Evolutionary conservation across 2,888 invertebrate genomes (phyloP), one percentile per base, ranked within the genome.

Genomic region (Homarus gammarus): DNA sequence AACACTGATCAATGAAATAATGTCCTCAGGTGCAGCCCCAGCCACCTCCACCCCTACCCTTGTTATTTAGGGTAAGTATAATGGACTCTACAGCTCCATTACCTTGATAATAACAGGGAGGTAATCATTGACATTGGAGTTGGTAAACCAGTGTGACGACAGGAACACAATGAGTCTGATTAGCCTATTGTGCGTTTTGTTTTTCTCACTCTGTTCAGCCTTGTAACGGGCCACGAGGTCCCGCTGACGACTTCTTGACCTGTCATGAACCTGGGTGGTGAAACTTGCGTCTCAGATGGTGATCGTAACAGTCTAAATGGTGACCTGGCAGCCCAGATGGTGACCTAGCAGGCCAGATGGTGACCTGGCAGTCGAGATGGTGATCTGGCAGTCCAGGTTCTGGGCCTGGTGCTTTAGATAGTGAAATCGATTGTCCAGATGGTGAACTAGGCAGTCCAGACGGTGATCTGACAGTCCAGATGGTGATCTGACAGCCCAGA

Each of bases 1-100:
- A 27, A 31, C 73, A 73, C 8, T 40, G n/a, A 73, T 73, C 22
- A 40, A 73, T 73, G 73, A n/a, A 38, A 73, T 73, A 27, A 38
- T 73, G 73, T 73, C 40, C 33, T 40, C 73, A 73, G 73, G 73
- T 40, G 73, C 40, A 64, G 64, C 64, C 22, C 10, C 18, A 56
- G 56, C 6, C 22, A 56, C n/a, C 64, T 64, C n/a, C 64, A 64
- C 0, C 64, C 64, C 64, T 22, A 22, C 27, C n/a, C 64, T 64
- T 64, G 27, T 64, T 27, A 56, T 18, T 18, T 22, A 27, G 18
- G 18, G 22, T 12, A 3, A 27, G 64, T 27, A 0, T 64, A 12
- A 64, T 64, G 27, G 64, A 27, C 64, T 27, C 2, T 12, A 64
- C 64, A 64, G 12, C 27, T n/a, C 64, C 64, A 64, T 27, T 2